A percentile compares a stretch with the other conserved stretches of the same genome.
Evolutionary conservation across 2,797 vertebrate genomes (phyloP).

Genomic region (Pygocentrus nattereri): DNA sequence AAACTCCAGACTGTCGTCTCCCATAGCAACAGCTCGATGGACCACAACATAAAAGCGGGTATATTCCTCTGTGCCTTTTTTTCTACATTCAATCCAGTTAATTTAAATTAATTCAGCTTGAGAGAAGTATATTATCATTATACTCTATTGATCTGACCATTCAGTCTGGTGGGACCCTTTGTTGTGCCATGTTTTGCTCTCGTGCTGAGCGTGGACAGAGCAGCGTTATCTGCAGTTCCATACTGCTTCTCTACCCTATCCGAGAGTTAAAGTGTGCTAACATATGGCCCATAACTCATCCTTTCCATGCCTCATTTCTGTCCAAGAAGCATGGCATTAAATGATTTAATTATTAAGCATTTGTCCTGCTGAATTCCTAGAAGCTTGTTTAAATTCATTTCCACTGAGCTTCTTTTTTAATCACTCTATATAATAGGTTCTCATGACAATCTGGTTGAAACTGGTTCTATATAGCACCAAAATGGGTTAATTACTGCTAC

Average conservation of each 20-base stretch:
- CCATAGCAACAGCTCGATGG: conserved; percentile 17
- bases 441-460: too few relatives aligned
- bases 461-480: too few relatives aligned
- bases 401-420: too few relatives aligned
- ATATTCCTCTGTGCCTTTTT: conserved; percentile 3
- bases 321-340: too few relatives aligned
- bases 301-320: too few relatives aligned
- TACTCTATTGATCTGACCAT: neutral
- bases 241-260: neutral
- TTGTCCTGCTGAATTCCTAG: too few relatives aligned
- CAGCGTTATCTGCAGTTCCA: neutral
- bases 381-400: too few relatives aligned
- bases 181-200: neutral
- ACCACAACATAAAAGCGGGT: neutral
- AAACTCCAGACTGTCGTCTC: conserved; percentile 28
- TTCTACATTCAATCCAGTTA: neutral
- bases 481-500: too few relatives aligned
- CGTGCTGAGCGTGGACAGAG: neutral
- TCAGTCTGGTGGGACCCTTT: neutral
- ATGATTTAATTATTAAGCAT: too few relatives aligned
- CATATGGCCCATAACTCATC: too few relatives aligned
- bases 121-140: neutral
- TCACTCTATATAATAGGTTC: too few relatives aligned
- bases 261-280: too few relatives aligned
- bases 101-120: neutral